Base-by-base conservation (phyloP, 92 coral and sea anemone species). In the Plumapathes pennacea region DNA sequence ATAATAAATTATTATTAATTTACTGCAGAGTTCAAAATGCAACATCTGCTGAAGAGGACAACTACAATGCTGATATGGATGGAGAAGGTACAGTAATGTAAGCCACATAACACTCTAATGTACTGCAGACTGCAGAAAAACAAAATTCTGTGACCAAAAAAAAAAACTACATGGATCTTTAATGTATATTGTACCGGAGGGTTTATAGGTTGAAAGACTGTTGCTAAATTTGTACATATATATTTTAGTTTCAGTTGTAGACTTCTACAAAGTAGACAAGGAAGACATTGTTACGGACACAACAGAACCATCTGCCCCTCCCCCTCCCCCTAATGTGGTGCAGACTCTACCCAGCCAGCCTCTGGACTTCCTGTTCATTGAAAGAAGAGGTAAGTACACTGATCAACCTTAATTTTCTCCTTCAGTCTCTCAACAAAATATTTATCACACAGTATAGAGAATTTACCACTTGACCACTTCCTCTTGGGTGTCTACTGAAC, bases 11-110 rank as follows among this genome's bases (percentile, higher is more conserved):
- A 6, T 37, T 63, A 10, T 6, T n/a, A 25, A 60, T 56, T 68
- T 45, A 26, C 9, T 25, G 9, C 54, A 87, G 96, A 49, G 86
- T 67, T 32, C 96, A 87, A 28, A 83, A 67, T 40, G 83, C 71
- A n/a, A 89, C 99, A 4, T 94, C 99, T 17, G 99, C 97, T 11
- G 99, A 94, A 37, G 99, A 94, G 50, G 99, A 94, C 43, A 94
- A 94, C 64, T 94, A 94, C 53, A 90, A 94, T 69, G 99, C 95
- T 10, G 99, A 94, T 32, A 52, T 89, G 44, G 99, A 94, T 77
- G 99, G 91, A 67, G 99, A 94, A 89, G 99, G 99, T 94, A 49
- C 2, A n/a, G n/a, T n/a, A n/a, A n/a, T n/a, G n/a, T n/a, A 21
- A 5, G 18, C 1, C 3, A 25, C 9, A 12, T 27, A 38, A 2